Evolutionary conservation across 2,113 vertebrate genomes (phyloP), one percentile per base, ranked within the genome.

Genomic region (Haplotaxodon microlepis): DNA sequence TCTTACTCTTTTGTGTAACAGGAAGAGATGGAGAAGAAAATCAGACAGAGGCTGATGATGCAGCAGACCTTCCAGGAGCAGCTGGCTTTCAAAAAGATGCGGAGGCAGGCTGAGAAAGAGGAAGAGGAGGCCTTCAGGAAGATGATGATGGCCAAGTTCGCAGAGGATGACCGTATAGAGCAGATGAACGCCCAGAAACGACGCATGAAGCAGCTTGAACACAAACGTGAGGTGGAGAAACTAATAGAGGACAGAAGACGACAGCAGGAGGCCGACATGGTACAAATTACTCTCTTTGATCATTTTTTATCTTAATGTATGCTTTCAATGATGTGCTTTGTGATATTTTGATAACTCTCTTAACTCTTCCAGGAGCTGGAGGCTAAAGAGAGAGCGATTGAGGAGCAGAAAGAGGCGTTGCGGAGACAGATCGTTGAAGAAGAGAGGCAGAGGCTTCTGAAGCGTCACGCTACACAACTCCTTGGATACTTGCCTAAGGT

Each of bases 401-500:
- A 98, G 82, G 92, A 97, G 86, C 95, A 94, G 90, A 95, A 90
- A 90, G 96, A 98, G 91, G 94, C 93, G 5, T 83, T 92, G 40
- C 94, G 96, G 3, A 89, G 95, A 83, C 94, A 95, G 86, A 96
- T 99, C 45, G 95, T 99, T 82, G 99, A 99, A 90, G 98, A 99
- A 85, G 99, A 99, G 93, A 97, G 98, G 84, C 96, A 96, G 90
- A 97, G 94, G 88, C 97, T 99, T 73, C 97, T 99, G 59, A 97
- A 97, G 89, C 95, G 96, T 14, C 98, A 99, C 4, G 98, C 98
- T 0, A 93, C 96, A 19, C 96, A 98, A 84, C 91, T 99, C 56
- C 71, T 99, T 50, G 98, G 99, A 16, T 98, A 98, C 88, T 96
- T 99, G 10, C 98, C 98, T 47, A 98, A 97, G 95, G 98, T 99